Conservation (phyloP, 2,888 invertebrate genomes). For the Mayetiola destructor region DNA sequence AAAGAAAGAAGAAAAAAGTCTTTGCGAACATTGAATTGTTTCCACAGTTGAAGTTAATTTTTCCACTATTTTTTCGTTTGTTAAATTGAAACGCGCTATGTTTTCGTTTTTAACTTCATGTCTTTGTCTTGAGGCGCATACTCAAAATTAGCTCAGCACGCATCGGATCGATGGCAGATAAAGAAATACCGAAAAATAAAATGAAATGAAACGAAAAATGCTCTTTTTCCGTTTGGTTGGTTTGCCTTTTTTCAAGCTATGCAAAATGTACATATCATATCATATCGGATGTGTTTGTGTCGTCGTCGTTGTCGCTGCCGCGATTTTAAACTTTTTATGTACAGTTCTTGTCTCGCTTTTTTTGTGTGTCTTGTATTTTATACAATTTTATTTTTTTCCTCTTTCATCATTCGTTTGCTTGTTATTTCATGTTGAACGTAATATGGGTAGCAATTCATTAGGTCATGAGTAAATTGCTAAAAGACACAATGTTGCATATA, state of each 20-base stretch:
- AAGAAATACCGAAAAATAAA: constrained; percentile 16
- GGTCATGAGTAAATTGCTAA: constrained; percentile 3
- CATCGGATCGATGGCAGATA: background rate
- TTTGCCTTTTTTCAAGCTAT: background rate
- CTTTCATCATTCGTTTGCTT: constrained; percentile 1
- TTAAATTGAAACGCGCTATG: too few species aligned
- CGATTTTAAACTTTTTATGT: too few species aligned
- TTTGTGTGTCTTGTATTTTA: constrained; percentile 3
- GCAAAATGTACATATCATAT: constrained; percentile 1
- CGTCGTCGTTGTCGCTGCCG: background rate
- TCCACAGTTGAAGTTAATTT: background rate
- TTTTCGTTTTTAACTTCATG: constrained; percentile 1
- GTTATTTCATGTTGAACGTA: constrained; percentile 2
- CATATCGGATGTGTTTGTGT: background rate
- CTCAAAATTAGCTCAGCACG: background rate
- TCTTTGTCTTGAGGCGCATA: background rate
- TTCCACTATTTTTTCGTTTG: too few species aligned
- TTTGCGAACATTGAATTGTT: constrained; percentile 10
- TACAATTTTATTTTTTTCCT: too few species aligned
- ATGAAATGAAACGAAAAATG: background rate
- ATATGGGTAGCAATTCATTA: constrained; percentile 8
- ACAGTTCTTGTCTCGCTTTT: too few species aligned
- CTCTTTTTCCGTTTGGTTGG: background rate
- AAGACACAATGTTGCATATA: too few species aligned
- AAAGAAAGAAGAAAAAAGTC: background rate